phyloP scores from a whole-genome alignment of 2,113 vertebrate species.

The Cathartes aura region DNA sequence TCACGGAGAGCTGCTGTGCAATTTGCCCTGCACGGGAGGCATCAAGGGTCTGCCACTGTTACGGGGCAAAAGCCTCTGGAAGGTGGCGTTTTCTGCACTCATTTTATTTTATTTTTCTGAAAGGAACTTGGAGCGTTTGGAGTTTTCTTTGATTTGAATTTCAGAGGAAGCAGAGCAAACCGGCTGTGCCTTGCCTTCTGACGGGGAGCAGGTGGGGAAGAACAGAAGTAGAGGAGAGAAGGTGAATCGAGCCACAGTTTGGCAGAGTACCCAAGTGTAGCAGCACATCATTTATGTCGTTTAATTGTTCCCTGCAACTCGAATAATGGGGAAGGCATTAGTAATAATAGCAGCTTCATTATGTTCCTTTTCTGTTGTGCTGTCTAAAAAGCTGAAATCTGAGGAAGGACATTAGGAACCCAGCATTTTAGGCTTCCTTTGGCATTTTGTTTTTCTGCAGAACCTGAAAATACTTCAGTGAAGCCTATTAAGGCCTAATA shows the following conservation, averaged over 20 bases:
- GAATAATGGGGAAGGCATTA: not conserved
- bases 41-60: not conserved
- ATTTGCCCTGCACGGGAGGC: not conserved
- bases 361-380: conserved; percentile 4
- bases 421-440: not conserved
- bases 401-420: not conserved
- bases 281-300: not conserved
- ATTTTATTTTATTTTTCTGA: not conserved
- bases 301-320: conserved; percentile 38
- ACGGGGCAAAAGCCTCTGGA: not conserved
- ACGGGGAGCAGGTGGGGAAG: not conserved
- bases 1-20: not conserved
- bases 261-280: not conserved
- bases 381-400: conserved; percentile 11
- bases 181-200: not conserved
- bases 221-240: not conserved
- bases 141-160: conserved; percentile 15
- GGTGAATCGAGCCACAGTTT: not conserved
- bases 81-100: not conserved
- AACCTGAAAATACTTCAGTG: not conserved
- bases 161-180: not conserved
- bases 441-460: not conserved
- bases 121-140: not conserved
- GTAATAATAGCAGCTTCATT: conserved; percentile 22
- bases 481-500: not conserved